Percentiles rank a stretch among this genome's conserved stretches.
These are phyloP conservation scores for Zelleria hepariella DNA, from an alignment of 2,888 invertebrate species.

Conservation along the genomic window DNA sequence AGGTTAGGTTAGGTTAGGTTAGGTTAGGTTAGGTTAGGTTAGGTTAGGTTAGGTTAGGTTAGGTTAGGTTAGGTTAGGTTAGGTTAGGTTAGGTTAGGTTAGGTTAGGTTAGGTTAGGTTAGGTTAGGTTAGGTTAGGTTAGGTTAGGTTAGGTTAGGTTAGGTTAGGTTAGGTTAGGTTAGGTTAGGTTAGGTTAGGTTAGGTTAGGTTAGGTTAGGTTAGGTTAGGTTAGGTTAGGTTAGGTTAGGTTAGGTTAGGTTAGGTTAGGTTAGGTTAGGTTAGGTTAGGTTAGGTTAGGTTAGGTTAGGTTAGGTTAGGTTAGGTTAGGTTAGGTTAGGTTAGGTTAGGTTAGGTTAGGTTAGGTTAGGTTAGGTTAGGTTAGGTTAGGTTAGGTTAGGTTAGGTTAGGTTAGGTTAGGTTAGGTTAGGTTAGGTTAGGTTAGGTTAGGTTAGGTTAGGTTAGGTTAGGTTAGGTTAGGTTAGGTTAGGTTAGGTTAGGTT, in stretches of 20 bases:
- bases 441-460: constrained; percentile 8
- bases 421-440: constrained; percentile 11
- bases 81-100: constrained; percentile 16
- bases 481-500: constrained; percentile 8
- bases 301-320: constrained; percentile 15
- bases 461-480: constrained; percentile 8
- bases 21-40: constrained; percentile 22
- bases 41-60: constrained; percentile 21
- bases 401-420: constrained; percentile 12
- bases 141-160: constrained; percentile 15
- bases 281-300: constrained; percentile 13
- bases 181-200: constrained; percentile 14
- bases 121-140: constrained; percentile 17
- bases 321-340: constrained; percentile 14
- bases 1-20: constrained; percentile 17
- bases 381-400: constrained; percentile 10
- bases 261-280: constrained; percentile 12
- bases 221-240: constrained; percentile 14
- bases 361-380: constrained; percentile 7
- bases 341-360: constrained; percentile 12
- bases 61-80: constrained; percentile 16
- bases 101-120: constrained; percentile 15
- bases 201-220: constrained; percentile 14
- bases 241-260: constrained; percentile 13
- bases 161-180: too few species aligned